Evolutionary conservation across 2,113 vertebrate genomes (phyloP).

Genomic region (Ranitomeya imitator): DNA sequence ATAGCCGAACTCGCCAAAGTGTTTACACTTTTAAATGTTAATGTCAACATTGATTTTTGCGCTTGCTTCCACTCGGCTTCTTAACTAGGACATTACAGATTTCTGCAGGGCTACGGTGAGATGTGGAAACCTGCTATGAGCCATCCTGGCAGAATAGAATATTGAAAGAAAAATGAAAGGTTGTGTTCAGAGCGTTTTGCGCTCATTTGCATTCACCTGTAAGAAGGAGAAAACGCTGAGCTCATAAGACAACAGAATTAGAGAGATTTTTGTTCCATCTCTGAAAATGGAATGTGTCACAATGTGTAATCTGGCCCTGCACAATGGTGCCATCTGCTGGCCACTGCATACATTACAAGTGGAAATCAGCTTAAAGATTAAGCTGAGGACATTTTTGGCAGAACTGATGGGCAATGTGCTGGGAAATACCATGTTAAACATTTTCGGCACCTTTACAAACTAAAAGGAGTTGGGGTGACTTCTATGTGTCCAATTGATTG

Average conservation of each 20-base stretch:
- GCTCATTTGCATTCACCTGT: slow-evolving; percentile 41
- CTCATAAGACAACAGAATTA: slow-evolving; percentile 25
- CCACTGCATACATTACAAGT: slow-evolving; percentile 60
- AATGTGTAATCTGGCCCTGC: slow-evolving; percentile 65
- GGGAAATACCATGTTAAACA: neutral
- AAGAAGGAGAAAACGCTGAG: neutral
- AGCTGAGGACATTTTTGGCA: neutral
- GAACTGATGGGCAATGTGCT: neutral
- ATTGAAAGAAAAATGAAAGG: slow-evolving; percentile 23
- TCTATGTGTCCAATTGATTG: neutral
- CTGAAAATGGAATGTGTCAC: slow-evolving; percentile 53
- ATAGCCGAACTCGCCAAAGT: neutral
- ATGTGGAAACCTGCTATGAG: neutral
- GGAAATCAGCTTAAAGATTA: neutral
- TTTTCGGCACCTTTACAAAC: neutral
- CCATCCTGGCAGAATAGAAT: neutral
- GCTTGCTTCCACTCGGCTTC: slow-evolving; percentile 25
- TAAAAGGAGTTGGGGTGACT: neutral
- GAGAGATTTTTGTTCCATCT: slow-evolving; percentile 59
- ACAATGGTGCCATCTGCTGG: slow-evolving; percentile 81
- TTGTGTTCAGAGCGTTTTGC: neutral
- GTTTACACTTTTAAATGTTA: slow-evolving; percentile 38
- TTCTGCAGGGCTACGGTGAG: slow-evolving; percentile 19
- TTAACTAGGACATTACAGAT: slow-evolving; percentile 32
- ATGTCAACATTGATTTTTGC: slow-evolving; percentile 45